phyloP scores from a whole-genome alignment of 2,797 vertebrate species.

The Cryptoblepharus egeriae region DNA sequence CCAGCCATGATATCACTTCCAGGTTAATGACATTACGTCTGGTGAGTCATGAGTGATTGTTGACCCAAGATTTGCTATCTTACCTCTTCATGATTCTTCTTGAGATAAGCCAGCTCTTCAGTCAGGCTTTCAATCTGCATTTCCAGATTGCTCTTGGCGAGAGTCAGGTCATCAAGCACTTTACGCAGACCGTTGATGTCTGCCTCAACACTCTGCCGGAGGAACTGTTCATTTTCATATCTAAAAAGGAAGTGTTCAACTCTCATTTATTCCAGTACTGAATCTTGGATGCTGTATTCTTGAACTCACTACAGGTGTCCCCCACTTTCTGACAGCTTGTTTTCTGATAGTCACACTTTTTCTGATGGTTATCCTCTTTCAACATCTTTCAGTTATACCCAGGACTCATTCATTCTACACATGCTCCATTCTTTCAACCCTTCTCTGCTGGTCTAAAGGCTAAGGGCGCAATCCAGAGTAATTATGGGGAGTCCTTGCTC shows the following conservation, averaged over 20 bases:
- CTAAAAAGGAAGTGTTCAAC: constrained; percentile 40
- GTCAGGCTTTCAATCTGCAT: constrained; percentile 68
- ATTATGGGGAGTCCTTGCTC: no score
- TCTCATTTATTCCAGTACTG: background rate
- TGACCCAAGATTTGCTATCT: background rate
- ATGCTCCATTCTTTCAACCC: no score
- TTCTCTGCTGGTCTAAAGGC: no score
- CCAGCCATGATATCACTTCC: no score
- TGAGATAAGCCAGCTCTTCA: constrained; percentile 67
- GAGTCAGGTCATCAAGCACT: constrained; percentile 67
- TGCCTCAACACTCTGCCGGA: constrained; percentile 70
- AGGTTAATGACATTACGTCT: no score
- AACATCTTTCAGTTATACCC: no score
- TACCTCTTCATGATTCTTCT: constrained; percentile 71
- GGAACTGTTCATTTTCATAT: constrained; percentile 71
- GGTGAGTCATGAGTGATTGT: no score
- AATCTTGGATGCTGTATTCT: background rate
- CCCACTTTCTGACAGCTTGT: no score
- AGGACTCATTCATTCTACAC: no score
- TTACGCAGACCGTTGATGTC: constrained; percentile 69
- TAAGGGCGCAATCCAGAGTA: no score
- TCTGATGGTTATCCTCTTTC: no score
- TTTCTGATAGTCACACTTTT: no score
- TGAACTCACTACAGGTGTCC: background rate
- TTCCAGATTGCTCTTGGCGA: constrained; percentile 67